Evolutionary conservation across 2,113 vertebrate genomes (phyloP).

Genomic region (Engystomops pustulosus): DNA sequence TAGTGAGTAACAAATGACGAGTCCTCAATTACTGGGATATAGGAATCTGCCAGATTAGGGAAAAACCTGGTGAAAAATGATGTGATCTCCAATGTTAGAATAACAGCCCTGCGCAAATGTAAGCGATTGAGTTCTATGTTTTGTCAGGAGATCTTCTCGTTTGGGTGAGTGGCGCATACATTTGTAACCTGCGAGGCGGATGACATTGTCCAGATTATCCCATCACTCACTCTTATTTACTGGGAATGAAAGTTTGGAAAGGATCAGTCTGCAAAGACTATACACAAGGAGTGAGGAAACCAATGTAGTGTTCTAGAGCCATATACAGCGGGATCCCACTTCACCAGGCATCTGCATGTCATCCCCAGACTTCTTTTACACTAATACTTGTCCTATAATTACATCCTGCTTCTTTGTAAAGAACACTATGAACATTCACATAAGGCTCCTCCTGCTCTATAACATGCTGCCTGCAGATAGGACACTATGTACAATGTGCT

Average conservation of each 20-base stretch:
- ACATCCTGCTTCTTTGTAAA: too few species aligned
- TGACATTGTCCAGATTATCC: slow-evolving; percentile 17
- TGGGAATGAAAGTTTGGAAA: slow-evolving; percentile 37
- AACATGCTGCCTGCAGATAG: too few species aligned
- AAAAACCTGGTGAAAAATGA: slow-evolving; percentile 21
- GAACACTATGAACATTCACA: too few species aligned
- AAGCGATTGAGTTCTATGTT: slow-evolving; percentile 38
- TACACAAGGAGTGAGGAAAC: slow-evolving; percentile 10
- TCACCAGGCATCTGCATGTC: background rate
- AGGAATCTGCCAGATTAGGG: slow-evolving; percentile 33
- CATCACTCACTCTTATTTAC: slow-evolving; percentile 28
- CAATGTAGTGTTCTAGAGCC: background rate
- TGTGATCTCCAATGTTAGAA: slow-evolving; percentile 23
- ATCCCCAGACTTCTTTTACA: background rate
- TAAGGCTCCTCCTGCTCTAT: too few species aligned
- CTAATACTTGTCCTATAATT: too few species aligned
- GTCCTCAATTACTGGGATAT: background rate
- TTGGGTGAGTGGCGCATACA: background rate
- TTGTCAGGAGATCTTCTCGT: slow-evolving; percentile 6
- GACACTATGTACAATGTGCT: too few species aligned
- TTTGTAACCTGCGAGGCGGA: background rate
- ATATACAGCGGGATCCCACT: background rate
- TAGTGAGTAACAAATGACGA: slow-evolving; percentile 28
- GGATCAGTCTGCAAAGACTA: slow-evolving; percentile 2
- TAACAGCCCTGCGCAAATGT: slow-evolving; percentile 38